phyloP scores from a whole-genome alignment of 2,888 invertebrate species.

The Harmothoe impar region DNA sequence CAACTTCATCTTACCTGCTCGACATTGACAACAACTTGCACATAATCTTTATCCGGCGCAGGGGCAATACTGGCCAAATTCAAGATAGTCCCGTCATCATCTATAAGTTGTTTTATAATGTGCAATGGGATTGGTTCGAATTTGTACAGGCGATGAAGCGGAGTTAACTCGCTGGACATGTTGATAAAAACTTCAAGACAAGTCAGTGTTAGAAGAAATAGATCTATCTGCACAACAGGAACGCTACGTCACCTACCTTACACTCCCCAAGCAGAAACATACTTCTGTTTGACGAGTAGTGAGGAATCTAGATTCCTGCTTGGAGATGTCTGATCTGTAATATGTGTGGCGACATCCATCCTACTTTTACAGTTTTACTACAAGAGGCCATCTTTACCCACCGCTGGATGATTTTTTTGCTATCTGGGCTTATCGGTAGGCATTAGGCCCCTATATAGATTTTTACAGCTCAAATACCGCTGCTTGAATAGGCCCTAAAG shows the following conservation, averaged over 20 bases:
- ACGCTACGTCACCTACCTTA: neutral
- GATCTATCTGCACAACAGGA: neutral
- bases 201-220: too few relatives aligned
- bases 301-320: too few relatives aligned
- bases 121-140: neutral
- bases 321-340: too few relatives aligned
- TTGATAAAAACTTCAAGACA: constrained; percentile 16
- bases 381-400: too few relatives aligned
- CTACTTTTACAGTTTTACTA: too few relatives aligned
- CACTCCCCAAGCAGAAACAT: neutral
- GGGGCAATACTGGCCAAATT: neutral
- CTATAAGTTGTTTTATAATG: neutral
- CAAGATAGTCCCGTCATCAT: neutral
- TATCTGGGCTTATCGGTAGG: too few relatives aligned
- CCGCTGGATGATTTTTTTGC: too few relatives aligned
- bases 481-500: too few relatives aligned
- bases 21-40: neutral
- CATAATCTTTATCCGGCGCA: constrained; percentile 18
- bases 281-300: too few relatives aligned
- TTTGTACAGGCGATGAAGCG: constrained; percentile 3
- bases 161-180: neutral
- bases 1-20: constrained; percentile 10
- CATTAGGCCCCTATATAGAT: too few relatives aligned
- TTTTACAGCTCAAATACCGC: too few relatives aligned
- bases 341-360: too few relatives aligned